Percentiles rank a stretch among this genome's conserved stretches.
Evolutionary conservation across 1,140 invertebrate genomes (phyloP).

Genomic region (Drosophila varians): DNA sequence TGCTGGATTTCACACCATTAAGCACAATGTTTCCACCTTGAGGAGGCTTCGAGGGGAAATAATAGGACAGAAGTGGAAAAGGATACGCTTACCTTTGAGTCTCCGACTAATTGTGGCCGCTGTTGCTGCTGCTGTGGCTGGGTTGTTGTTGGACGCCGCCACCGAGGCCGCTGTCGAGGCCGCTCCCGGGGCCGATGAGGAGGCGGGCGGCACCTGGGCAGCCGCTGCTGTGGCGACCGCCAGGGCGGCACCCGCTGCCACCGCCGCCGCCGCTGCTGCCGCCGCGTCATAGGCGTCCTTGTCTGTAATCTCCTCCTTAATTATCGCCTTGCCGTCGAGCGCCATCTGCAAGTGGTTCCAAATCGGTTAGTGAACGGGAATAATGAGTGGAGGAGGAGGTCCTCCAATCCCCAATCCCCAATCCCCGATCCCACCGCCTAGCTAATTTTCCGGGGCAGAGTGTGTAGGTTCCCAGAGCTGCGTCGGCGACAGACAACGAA

Average conservation of each 20-base stretch:
- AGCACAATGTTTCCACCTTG: no score
- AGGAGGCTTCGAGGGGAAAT: not conserved
- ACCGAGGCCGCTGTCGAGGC: slow-evolving; percentile 18
- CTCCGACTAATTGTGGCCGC: slow-evolving; percentile 74
- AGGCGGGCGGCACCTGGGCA: slow-evolving; percentile 39
- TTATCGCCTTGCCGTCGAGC: slow-evolving; percentile 83
- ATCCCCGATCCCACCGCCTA: slow-evolving; percentile 18
- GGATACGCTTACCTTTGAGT: slow-evolving; percentile 73
- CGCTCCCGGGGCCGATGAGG: slow-evolving; percentile 31
- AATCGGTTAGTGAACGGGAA: slow-evolving; percentile 43
- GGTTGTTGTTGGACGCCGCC: slow-evolving; percentile 33
- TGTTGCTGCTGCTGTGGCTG: slow-evolving; percentile 51
- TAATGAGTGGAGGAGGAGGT: no score
- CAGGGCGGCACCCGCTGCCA: slow-evolving; percentile 47
- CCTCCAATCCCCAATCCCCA: no score
- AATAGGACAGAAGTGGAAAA: not conserved
- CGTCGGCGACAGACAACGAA: slow-evolving; percentile 39
- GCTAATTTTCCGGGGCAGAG: slow-evolving; percentile 22
- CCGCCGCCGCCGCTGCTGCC: slow-evolving; percentile 55
- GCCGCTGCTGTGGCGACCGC: slow-evolving; percentile 51
- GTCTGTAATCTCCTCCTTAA: slow-evolving; percentile 83
- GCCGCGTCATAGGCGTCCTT: slow-evolving; percentile 82
- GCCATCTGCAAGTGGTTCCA: slow-evolving; percentile 78
- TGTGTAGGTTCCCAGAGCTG: slow-evolving; percentile 58
- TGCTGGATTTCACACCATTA: slow-evolving; percentile 65